A percentile compares a stretch with the other conserved stretches of the same genome.
phyloP scores from a whole-genome alignment of 37 sponge, comb jelly and placozoan genomes.

The Oopsacas minuta region DNA sequence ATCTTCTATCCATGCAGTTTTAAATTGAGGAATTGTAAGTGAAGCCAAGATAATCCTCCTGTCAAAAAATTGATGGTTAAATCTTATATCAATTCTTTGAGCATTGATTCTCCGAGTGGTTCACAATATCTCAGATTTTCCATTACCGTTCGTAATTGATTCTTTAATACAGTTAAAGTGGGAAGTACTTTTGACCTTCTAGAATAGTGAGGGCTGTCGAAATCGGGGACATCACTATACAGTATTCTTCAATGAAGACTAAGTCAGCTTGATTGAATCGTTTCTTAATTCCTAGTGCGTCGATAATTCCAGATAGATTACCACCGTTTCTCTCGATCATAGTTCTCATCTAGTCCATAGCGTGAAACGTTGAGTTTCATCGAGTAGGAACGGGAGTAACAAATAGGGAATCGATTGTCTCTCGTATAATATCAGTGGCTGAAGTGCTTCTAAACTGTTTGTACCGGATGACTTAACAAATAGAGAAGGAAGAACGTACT shows the following conservation, averaged over 20 bases:
- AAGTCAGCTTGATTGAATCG: background rate
- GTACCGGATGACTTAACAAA: background rate
- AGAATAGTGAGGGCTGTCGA: background rate
- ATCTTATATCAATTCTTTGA: background rate
- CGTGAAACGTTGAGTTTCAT: background rate
- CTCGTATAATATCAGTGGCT: background rate
- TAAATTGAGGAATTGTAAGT: background rate
- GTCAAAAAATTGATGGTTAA: background rate
- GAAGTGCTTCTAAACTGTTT: background rate
- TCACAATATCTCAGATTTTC: background rate
- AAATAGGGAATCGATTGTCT: background rate
- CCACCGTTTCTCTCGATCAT: background rate
- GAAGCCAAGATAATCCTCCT: background rate
- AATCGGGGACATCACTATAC: background rate
- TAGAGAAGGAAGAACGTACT: background rate
- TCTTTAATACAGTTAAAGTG: background rate
- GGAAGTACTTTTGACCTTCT: background rate
- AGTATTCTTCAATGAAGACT: background rate
- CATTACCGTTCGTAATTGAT: background rate
- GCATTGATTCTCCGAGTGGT: background rate
- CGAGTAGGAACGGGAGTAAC: background rate
- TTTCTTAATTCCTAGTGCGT: background rate
- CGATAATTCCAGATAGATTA: background rate
- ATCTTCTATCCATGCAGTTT: background rate
- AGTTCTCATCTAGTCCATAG: background rate